These are phyloP conservation scores for Chloromyia formosa DNA, from an alignment of 2,888 invertebrate species.

Conservation along the genomic window DNA sequence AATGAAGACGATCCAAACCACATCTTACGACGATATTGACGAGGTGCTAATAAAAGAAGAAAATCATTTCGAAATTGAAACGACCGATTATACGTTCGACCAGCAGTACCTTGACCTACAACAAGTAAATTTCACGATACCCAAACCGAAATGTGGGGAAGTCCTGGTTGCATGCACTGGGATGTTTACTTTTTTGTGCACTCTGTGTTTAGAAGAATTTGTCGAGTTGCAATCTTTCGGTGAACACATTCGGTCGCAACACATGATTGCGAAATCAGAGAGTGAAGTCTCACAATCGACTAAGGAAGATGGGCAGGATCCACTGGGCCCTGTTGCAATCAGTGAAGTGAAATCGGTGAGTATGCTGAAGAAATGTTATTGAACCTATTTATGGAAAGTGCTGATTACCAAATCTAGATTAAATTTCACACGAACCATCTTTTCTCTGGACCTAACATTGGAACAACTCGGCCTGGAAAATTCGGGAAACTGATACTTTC, in stretches of 20 bases:
- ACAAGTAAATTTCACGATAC: slow-evolving; percentile 1
- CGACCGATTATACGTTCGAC: no score
- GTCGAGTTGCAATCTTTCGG: neutral
- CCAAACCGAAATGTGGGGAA: slow-evolving; percentile 29
- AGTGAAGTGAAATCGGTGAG: neutral
- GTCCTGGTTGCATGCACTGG: slow-evolving; percentile 19
- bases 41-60: no score
- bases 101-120: neutral
- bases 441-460: no score
- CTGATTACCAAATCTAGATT: no score
- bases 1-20: no score
- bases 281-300: neutral
- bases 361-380: no score
- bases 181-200: slow-evolving; percentile 20
- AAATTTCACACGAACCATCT: no score
- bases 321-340: neutral
- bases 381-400: no score
- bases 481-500: no score
- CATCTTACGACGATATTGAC: no score
- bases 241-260: slow-evolving; percentile 5
- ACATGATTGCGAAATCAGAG: neutral
- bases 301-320: neutral
- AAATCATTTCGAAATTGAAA: no score
- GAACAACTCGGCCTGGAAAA: no score
- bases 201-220: neutral